Conservation (phyloP, 1,140 invertebrate genomes). For the Drosophila kanapiae region DNA sequence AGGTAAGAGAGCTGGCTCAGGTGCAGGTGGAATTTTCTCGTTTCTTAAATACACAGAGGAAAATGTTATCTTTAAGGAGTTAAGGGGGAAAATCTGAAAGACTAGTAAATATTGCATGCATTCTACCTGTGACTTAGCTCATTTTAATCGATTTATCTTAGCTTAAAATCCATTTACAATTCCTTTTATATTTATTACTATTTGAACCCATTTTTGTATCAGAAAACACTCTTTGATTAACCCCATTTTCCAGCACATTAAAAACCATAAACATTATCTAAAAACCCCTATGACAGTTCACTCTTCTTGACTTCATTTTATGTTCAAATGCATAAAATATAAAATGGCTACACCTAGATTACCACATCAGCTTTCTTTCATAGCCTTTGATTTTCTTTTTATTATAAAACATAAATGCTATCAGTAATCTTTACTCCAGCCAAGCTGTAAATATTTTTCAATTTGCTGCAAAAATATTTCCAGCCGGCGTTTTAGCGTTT, state of each 20-base stretch:
- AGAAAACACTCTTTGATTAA: neutral
- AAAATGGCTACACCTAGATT: neutral
- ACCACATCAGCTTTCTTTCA: neutral
- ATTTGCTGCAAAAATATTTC: slow-evolving; percentile 24
- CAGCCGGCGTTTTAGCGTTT: slow-evolving; percentile 3
- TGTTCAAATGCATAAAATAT: slow-evolving; percentile 11
- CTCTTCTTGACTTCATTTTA: slow-evolving; percentile 12
- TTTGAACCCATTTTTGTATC: neutral
- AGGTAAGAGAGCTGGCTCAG: slow-evolving; percentile 15
- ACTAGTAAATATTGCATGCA: neutral
- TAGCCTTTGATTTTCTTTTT: slow-evolving; percentile 12
- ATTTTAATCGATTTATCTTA: neutral
- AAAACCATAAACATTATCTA: neutral
- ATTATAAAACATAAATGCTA: slow-evolving; percentile 22
- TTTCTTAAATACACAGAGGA: neutral
- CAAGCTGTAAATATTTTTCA: slow-evolving; percentile 27
- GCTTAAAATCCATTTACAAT: neutral
- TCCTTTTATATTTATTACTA: neutral
- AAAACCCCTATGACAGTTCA: neutral
- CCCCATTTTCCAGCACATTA: neutral
- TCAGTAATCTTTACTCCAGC: slow-evolving; percentile 8
- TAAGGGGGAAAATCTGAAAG: neutral
- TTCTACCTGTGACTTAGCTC: neutral
- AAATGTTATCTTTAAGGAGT: neutral
- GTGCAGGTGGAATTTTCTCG: slow-evolving; percentile 13